These are phyloP conservation scores for Saccostrea glomerata DNA, from an alignment of 1,140 invertebrate species.

Conservation along the genomic window DNA sequence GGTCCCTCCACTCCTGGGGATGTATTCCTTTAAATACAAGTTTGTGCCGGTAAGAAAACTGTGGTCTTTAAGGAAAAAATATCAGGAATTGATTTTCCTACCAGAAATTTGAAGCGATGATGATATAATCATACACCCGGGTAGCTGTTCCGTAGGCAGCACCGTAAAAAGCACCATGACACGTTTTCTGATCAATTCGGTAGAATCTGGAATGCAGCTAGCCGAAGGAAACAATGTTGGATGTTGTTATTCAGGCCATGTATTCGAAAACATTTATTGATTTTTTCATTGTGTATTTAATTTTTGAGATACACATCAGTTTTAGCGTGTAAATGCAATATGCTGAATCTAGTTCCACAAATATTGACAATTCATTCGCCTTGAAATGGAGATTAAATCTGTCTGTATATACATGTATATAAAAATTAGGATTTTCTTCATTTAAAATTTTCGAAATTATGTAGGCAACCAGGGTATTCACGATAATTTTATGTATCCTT, in stretches of 20 bases:
- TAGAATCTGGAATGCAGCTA: slow-evolving; percentile 1
- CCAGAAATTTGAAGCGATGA: slow-evolving; percentile 12
- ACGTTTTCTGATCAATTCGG: slow-evolving; percentile 24
- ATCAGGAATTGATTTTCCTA: slow-evolving; percentile 15
- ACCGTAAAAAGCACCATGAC: neutral
- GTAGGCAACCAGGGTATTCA: neutral
- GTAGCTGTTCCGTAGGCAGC: neutral
- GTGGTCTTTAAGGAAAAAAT: neutral
- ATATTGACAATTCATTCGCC: neutral
- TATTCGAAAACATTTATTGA: slow-evolving; percentile 31
- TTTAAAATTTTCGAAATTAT: neutral
- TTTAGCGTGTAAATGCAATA: slow-evolving; percentile 25
- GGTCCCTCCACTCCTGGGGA: neutral
- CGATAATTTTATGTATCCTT: neutral
- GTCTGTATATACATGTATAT: slow-evolving; percentile 5
- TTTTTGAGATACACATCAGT: slow-evolving; percentile 36
- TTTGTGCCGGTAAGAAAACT: slow-evolving; percentile 20
- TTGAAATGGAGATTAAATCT: slow-evolving; percentile 25
- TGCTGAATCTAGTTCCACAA: slow-evolving; percentile 1
- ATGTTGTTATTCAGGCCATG: slow-evolving; percentile 19
- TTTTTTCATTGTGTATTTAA: slow-evolving; percentile 35
- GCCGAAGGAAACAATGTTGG: neutral
- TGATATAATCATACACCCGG: slow-evolving; percentile 1
- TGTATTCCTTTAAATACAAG: slow-evolving; percentile 33
- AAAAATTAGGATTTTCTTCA: neutral